These are phyloP conservation scores for Aurelia coerulea DNA, from an alignment of 30 jellyfish, hydroid and myxozoan species.

Conservation along the genomic window DNA sequence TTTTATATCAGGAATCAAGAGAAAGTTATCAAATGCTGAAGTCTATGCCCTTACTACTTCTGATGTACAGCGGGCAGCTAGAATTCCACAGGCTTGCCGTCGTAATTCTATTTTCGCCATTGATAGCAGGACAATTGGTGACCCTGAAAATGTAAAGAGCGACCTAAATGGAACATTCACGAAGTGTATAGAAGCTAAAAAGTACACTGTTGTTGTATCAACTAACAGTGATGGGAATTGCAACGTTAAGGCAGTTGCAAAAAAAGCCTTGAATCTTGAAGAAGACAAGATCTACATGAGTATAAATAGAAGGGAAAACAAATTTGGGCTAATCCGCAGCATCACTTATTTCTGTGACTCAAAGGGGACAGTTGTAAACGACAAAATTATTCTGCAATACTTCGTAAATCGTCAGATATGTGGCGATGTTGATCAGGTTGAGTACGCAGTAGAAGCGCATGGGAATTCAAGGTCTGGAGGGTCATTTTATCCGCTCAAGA, in stretches of 20 bases:
- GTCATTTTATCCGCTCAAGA: conserved; percentile 19
- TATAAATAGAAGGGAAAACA: too few relatives aligned
- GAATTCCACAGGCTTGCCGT: neutral
- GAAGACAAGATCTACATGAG: too few relatives aligned
- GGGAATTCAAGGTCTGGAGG: conserved; percentile 2
- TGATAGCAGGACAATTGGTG: neutral
- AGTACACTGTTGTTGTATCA: neutral
- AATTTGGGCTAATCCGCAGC: too few relatives aligned
- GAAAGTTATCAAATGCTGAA: neutral
- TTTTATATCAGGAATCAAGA: too few relatives aligned
- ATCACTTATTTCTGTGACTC: neutral
- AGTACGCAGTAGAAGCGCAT: conserved; percentile 11
- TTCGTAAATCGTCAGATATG: conserved; percentile 5
- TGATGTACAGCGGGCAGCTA: neutral
- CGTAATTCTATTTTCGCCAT: too few relatives aligned
- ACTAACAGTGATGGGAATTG: neutral
- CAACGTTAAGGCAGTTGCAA: neutral
- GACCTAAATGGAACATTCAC: neutral
- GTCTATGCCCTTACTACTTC: neutral
- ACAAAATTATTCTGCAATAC: conserved; percentile 6
- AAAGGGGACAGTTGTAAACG: conserved; percentile 3
- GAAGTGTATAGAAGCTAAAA: neutral
- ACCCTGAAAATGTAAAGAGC: too few relatives aligned
- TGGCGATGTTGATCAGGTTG: conserved; percentile 12
- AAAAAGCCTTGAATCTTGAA: neutral